Conservation (phyloP, 2,888 invertebrate species). For the Hybos culiciformis region DNA sequence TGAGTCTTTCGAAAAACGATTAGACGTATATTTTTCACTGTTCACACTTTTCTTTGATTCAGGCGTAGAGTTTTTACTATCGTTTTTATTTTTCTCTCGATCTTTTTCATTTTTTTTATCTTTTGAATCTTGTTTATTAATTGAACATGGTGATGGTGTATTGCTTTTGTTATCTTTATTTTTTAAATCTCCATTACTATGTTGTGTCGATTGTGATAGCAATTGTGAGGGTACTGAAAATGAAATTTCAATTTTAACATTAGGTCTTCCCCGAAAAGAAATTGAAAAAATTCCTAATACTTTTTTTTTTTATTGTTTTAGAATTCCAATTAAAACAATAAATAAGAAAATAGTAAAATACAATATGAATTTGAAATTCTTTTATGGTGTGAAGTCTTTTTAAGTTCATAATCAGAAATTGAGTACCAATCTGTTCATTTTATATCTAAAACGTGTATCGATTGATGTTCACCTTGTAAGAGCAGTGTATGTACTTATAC, state of each 20-base stretch:
- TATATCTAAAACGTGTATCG: too few species aligned
- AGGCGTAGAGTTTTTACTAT: neutral
- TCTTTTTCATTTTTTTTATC: conserved; percentile 35
- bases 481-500: too few species aligned
- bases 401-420: neutral
- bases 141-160: conserved; percentile 22
- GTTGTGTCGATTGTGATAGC: conserved; percentile 15
- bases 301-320: too few species aligned
- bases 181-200: too few species aligned
- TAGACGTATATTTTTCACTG: neutral
- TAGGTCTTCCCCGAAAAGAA: too few species aligned
- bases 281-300: too few species aligned
- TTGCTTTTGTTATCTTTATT: conserved; percentile 27
- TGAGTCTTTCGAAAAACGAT: neutral
- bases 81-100: conserved; percentile 9
- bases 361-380: too few species aligned
- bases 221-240: conserved; percentile 11
- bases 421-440: neutral
- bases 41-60: neutral
- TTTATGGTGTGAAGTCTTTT: neutral
- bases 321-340: too few species aligned
- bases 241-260: too few species aligned
- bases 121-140: conserved; percentile 17
- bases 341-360: too few species aligned
- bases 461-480: too few species aligned